Percentiles rank a stretch among this genome's conserved stretches.
These are phyloP conservation scores for Nymphalis c-album DNA, from an alignment of 2,888 invertebrate species.

Conservation along the genomic window DNA sequence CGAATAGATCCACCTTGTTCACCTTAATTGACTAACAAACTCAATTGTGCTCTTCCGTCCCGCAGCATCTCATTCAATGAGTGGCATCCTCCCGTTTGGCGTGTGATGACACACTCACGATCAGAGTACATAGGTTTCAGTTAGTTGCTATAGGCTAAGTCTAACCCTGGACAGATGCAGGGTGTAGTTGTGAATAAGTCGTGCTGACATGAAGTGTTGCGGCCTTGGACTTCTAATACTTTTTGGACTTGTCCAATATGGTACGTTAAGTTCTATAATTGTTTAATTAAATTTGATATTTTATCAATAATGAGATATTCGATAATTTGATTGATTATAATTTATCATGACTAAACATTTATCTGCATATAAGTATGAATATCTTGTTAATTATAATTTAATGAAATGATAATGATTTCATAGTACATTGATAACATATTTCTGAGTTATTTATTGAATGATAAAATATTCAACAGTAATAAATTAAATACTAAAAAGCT, in stretches of 20 bases:
- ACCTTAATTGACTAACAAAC: slow-evolving; percentile 46
- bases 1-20: slow-evolving; percentile 8
- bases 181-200: slow-evolving; percentile 36
- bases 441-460: too few species aligned
- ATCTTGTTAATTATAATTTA: too few species aligned
- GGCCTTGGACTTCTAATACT: slow-evolving; percentile 47
- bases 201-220: slow-evolving; percentile 43
- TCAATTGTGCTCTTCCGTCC: slow-evolving; percentile 53
- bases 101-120: slow-evolving; percentile 40
- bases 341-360: too few species aligned
- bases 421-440: too few species aligned
- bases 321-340: too few species aligned
- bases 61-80: slow-evolving; percentile 45
- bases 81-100: slow-evolving; percentile 46
- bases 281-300: too few species aligned
- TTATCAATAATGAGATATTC: too few species aligned
- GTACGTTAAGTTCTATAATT: slow-evolving; percentile 44
- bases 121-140: slow-evolving; percentile 22
- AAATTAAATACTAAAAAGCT: too few species aligned
- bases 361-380: too few species aligned
- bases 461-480: too few species aligned
- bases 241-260: slow-evolving; percentile 54
- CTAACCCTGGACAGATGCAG: slow-evolving; percentile 41
- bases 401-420: too few species aligned
- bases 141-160: slow-evolving; percentile 20